phyloP scores from a whole-genome alignment of 2,888 invertebrate species.

The Campopleginae sp. region DNA sequence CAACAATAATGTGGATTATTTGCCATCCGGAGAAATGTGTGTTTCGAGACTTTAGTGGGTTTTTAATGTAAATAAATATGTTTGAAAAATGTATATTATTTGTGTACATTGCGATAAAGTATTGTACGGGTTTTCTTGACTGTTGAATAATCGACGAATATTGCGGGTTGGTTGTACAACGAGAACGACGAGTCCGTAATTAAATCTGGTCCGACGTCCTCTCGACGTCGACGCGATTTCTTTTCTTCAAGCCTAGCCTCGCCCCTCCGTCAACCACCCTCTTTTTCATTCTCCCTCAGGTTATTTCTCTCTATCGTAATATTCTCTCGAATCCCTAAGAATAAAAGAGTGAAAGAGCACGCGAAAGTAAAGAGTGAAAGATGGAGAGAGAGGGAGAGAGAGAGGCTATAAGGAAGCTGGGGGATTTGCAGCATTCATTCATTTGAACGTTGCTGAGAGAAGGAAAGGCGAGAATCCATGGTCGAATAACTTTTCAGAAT shows the following conservation, averaged over 20 bases:
- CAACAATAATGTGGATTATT: neutral
- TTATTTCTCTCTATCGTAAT: conserved; percentile 47
- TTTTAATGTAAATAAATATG: neutral
- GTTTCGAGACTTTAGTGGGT: neutral
- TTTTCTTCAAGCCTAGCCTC: conserved; percentile 34
- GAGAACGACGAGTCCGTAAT: conserved; percentile 48
- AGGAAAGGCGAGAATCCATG: conserved; percentile 35
- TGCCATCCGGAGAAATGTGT: neutral
- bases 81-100: neutral
- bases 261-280: neutral
- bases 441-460: conserved; percentile 18
- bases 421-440: conserved; percentile 45
- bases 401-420: neutral
- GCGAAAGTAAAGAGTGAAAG: conserved; percentile 24
- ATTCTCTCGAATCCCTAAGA: conserved; percentile 46
- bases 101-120: neutral
- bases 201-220: conserved; percentile 45
- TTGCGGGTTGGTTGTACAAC: conserved; percentile 37
- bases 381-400: conserved; percentile 19
- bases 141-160: conserved; percentile 56
- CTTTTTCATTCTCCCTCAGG: conserved; percentile 18
- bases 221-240: conserved; percentile 44
- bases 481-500: conserved; percentile 36
- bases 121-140: conserved; percentile 8
- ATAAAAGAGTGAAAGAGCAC: conserved; percentile 45